phyloP scores from a whole-genome alignment of 2,888 invertebrate species.

The Encarsia formosa region DNA sequence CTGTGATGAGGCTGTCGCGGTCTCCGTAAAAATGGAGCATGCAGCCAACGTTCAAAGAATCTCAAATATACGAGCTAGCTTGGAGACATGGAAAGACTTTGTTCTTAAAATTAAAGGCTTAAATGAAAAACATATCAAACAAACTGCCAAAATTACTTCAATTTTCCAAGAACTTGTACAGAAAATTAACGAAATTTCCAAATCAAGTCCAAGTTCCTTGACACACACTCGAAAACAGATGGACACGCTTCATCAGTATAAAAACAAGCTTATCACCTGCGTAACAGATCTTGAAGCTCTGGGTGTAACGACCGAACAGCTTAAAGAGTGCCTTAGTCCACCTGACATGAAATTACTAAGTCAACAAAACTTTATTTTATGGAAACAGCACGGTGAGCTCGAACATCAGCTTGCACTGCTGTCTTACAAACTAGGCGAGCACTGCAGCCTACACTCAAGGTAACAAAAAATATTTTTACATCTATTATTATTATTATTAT shows the following conservation, averaged over 20 bases:
- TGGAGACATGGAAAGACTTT: slow-evolving; percentile 79
- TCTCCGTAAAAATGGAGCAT: slow-evolving; percentile 78
- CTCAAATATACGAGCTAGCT: slow-evolving; percentile 73
- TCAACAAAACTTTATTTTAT: slow-evolving; percentile 72
- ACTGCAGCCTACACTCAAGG: slow-evolving; percentile 66
- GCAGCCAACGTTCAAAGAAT: slow-evolving; percentile 72
- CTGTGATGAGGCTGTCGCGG: slow-evolving; percentile 73
- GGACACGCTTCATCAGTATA: slow-evolving; percentile 60
- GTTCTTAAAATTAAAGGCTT: slow-evolving; percentile 64
- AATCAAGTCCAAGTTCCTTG: no score
- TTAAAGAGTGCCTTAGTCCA: slow-evolving; percentile 80
- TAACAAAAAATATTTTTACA: no score
- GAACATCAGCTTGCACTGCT: slow-evolving; percentile 73
- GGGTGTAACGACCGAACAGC: slow-evolving; percentile 72
- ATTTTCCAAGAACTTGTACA: slow-evolving; percentile 65
- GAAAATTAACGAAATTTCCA: slow-evolving; percentile 57
- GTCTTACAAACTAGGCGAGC: slow-evolving; percentile 70
- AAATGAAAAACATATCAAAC: slow-evolving; percentile 62
- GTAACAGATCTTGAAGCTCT: slow-evolving; percentile 66
- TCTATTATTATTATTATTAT: no score
- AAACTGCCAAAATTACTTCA: slow-evolving; percentile 59
- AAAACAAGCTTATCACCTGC: slow-evolving; percentile 58
- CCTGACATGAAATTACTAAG: slow-evolving; percentile 76
- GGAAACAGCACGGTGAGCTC: slow-evolving; percentile 76
- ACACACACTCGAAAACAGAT: slow-evolving; percentile 65